Conservation (phyloP, 2,888 invertebrate species). For the Tenthredo distinguenda region DNA sequence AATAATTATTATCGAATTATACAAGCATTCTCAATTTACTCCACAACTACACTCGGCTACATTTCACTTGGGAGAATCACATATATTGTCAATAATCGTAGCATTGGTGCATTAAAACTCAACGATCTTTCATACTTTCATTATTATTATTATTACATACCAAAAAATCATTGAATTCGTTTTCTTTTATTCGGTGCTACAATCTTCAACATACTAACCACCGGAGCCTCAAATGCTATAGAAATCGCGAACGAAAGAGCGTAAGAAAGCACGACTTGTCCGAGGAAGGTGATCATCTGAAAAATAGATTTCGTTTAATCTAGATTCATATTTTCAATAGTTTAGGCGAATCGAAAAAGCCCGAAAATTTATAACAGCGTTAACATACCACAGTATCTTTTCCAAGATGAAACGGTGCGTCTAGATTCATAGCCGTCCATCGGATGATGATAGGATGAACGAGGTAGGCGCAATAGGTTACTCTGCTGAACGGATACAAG, state of each 20-base stretch:
- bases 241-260: conserved; percentile 89
- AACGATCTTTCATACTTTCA: background rate
- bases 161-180: conserved; percentile 67
- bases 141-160: background rate
- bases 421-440: conserved; percentile 89
- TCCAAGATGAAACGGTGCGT: conserved; percentile 90
- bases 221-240: conserved; percentile 90
- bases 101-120: conserved; percentile 9
- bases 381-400: conserved; percentile 86
- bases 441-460: conserved; percentile 92
- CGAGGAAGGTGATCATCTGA: conserved; percentile 89
- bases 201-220: conserved; percentile 91
- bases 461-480: conserved; percentile 93
- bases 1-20: conserved; percentile 30
- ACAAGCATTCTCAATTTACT: conserved; percentile 24
- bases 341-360: background rate
- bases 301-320: conserved; percentile 61
- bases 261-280: conserved; percentile 90
- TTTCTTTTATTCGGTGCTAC: conserved; percentile 75
- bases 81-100: conserved; percentile 37
- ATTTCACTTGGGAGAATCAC: conserved; percentile 11
- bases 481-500: conserved; percentile 91
- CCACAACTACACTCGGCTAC: background rate
- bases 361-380: background rate
- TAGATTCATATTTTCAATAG: background rate